Evolutionary conservation across 2,113 vertebrate genomes (phyloP).

Genomic region (Ictalurus furcatus): DNA sequence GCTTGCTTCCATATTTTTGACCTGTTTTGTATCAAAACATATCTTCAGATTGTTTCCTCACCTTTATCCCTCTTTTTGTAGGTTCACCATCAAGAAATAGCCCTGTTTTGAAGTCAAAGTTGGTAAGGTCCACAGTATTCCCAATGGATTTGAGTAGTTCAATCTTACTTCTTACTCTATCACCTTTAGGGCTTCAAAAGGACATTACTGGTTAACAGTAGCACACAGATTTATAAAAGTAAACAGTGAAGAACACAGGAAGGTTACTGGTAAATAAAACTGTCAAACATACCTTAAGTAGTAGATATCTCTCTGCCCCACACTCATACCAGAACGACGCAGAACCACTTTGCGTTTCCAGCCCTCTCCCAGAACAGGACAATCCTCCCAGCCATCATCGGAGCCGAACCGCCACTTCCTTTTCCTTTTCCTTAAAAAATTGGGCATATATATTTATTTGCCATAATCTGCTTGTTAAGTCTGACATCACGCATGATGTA

Average conservation of each 20-base stretch:
- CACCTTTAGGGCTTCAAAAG: slow-evolving; percentile 74
- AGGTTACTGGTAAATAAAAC: neutral
- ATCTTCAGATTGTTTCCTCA: slow-evolving; percentile 25
- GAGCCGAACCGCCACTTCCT: slow-evolving; percentile 3
- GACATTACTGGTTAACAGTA: neutral
- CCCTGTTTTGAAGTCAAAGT: slow-evolving; percentile 84
- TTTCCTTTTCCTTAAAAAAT: neutral
- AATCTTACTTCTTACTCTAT: slow-evolving; percentile 83
- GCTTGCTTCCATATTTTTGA: neutral
- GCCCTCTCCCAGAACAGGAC: slow-evolving; percentile 78
- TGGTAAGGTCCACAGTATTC: slow-evolving; percentile 70
- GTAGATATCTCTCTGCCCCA: slow-evolving; percentile 84
- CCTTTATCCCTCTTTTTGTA: slow-evolving; percentile 54
- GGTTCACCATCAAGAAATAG: slow-evolving; percentile 61
- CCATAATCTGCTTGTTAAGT: neutral
- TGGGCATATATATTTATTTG: neutral
- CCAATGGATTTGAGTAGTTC: slow-evolving; percentile 77
- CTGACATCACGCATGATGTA: no score
- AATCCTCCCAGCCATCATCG: slow-evolving; percentile 82
- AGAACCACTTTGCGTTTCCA: slow-evolving; percentile 85
- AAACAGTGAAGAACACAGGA: neutral
- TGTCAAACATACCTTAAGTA: slow-evolving; percentile 77
- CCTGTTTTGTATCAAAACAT: neutral
- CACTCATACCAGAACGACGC: slow-evolving; percentile 79
- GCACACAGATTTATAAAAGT: neutral